phyloP scores from a whole-genome alignment of 2,113 vertebrate species.

The Crocuta crocuta region DNA sequence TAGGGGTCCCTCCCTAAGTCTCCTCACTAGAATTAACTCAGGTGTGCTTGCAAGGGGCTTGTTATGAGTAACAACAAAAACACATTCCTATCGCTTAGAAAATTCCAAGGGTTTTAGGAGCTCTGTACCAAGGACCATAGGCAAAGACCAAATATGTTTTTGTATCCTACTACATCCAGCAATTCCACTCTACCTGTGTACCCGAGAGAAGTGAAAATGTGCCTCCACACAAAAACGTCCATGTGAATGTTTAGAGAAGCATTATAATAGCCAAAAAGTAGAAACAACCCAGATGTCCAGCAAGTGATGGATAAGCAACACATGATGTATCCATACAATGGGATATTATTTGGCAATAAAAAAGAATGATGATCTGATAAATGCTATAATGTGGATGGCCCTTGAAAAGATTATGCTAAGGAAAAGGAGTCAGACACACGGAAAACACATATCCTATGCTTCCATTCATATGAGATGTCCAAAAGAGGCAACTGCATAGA shows the following conservation, averaged over 20 bases:
- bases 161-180: background rate
- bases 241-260: background rate
- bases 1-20: background rate
- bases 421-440: slow-evolving; percentile 11
- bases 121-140: background rate
- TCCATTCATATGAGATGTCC: background rate
- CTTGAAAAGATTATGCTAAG: background rate
- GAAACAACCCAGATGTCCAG: background rate
- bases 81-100: background rate
- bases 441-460: background rate
- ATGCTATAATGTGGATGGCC: background rate
- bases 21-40: background rate
- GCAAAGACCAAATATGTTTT: slow-evolving; percentile 4
- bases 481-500: background rate
- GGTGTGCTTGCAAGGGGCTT: background rate
- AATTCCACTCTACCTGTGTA: slow-evolving; percentile 21
- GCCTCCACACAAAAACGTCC: background rate
- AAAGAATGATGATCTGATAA: background rate
- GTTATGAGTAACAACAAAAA: background rate
- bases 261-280: slow-evolving; percentile 3
- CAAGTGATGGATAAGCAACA: background rate
- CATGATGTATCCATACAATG: background rate
- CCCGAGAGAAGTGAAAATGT: background rate
- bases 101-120: slow-evolving; percentile 26
- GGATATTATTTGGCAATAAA: slow-evolving; percentile 12